Percentiles rank a stretch among this genome's conserved stretches.
phyloP scores from a whole-genome alignment of 2,113 vertebrate species.

The Microcebus jonahi region DNA sequence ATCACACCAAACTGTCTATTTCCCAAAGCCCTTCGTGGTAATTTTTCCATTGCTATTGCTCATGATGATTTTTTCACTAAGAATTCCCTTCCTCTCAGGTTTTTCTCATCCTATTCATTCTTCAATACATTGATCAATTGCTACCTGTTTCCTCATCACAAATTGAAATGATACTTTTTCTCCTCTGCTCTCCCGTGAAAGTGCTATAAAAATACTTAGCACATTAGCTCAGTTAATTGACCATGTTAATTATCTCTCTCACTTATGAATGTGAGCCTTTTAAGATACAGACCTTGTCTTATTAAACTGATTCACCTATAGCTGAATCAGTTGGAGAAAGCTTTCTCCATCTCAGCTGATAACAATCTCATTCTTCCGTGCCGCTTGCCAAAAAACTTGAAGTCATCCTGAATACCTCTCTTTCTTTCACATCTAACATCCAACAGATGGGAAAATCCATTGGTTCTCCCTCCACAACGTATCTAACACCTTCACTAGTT shows the following conservation, averaged over 20 bases:
- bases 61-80: neutral
- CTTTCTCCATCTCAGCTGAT: neutral
- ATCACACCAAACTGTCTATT: neutral
- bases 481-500: neutral
- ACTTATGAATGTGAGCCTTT: neutral
- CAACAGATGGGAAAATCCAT: neutral
- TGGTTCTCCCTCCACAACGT: neutral
- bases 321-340: too few relatives aligned
- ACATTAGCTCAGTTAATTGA: neutral
- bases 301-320: neutral
- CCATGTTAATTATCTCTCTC: neutral
- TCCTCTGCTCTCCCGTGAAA: neutral
- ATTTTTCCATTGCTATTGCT: neutral
- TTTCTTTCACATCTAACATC: neutral
- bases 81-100: neutral
- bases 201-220: neutral
- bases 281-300: neutral
- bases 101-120: neutral
- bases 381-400: neutral
- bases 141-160: neutral
- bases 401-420: neutral
- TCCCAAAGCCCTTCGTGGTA: neutral
- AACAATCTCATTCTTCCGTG: neutral
- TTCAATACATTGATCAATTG: neutral
- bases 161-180: neutral